These are phyloP conservation scores for Heliconius erato DNA, from an alignment of 2,888 invertebrate genomes.

Conservation along the genomic window DNA sequence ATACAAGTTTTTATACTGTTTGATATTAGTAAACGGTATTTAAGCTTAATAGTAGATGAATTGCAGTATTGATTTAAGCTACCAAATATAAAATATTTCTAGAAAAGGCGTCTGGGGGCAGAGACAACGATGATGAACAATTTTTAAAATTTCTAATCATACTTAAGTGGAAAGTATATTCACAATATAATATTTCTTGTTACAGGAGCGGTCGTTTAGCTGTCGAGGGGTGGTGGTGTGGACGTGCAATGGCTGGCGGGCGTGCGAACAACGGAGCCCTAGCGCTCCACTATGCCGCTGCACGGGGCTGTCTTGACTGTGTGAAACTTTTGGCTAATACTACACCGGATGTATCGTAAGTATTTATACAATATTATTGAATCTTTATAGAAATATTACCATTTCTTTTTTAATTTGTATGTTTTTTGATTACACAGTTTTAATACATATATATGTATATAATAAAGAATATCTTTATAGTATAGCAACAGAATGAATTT, in stretches of 20 bases:
- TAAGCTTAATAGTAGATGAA: background rate
- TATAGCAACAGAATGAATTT: too few relatives aligned
- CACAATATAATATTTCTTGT: conserved; percentile 24
- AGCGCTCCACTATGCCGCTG: conserved; percentile 94
- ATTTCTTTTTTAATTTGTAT: background rate
- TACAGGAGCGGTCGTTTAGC: conserved; percentile 81
- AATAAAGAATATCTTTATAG: too few relatives aligned
- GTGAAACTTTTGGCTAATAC: conserved; percentile 92
- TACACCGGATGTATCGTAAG: conserved; percentile 91
- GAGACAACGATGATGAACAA: background rate
- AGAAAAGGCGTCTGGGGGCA: background rate
- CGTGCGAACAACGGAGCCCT: conserved; percentile 89
- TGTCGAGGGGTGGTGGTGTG: conserved; percentile 83
- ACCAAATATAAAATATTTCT: background rate
- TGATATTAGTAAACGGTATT: too few relatives aligned
- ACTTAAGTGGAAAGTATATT: too few relatives aligned
- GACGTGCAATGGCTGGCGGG: conserved; percentile 80
- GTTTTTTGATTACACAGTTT: background rate
- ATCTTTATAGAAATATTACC: background rate
- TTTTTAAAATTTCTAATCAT: too few relatives aligned
- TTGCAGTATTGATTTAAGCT: background rate
- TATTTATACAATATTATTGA: conserved; percentile 48
- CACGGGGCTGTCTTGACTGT: conserved; percentile 94
- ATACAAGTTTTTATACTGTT: too few relatives aligned
- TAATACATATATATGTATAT: too few relatives aligned